phyloP scores from a whole-genome alignment of 1,140 invertebrate species.

The Brachionus asplanchnoidis region DNA sequence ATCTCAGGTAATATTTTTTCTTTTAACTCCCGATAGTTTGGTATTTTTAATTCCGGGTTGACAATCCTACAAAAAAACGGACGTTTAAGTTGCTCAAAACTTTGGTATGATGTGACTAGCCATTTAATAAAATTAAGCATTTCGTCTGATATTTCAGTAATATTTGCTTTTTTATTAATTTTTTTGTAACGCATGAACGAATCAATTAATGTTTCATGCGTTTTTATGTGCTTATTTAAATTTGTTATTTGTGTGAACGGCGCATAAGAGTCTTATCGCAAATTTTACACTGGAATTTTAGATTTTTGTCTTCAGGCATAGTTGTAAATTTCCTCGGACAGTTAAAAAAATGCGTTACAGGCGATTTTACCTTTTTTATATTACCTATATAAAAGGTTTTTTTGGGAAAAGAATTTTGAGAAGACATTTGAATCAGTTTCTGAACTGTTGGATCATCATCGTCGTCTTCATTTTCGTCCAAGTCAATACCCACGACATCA shows the following conservation, averaged over 20 bases:
- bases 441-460: background rate
- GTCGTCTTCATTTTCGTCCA: background rate
- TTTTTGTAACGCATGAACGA: background rate
- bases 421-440: background rate
- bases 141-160: background rate
- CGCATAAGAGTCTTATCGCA: background rate
- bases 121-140: slow-evolving; percentile 13
- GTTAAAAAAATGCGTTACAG: background rate
- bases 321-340: background rate
- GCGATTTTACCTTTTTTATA: background rate
- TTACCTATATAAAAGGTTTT: background rate
- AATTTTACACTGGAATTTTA: background rate
- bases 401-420: background rate
- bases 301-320: background rate
- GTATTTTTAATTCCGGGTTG: background rate
- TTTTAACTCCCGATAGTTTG: background rate
- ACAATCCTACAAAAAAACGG: background rate
- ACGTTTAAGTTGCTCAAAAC: background rate
- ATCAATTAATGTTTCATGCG: background rate
- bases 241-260: background rate
- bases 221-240: slow-evolving; percentile 7
- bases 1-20: background rate
- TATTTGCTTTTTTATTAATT: background rate
- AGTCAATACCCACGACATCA: background rate
- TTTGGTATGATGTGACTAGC: background rate